Evolutionary conservation across 37 sponge, comb jelly and placozoan genomes (phyloP), one percentile per base, ranked within the genome.

Genomic region (Geodia barretti): DNA sequence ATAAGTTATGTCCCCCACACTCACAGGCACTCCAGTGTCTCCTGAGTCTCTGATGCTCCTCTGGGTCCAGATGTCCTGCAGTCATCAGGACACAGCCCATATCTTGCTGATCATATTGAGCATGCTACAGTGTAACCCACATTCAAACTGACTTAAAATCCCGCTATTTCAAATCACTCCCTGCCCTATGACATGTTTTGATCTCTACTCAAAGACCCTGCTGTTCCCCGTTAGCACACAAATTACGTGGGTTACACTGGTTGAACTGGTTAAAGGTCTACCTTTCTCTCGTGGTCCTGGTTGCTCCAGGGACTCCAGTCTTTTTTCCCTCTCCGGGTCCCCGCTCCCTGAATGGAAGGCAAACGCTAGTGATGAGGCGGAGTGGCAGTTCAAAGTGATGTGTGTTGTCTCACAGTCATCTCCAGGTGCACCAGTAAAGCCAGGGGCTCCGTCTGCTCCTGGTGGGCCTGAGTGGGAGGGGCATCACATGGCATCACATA

Each of bases 381-480:
- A n/a, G n/a, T n/a, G n/a, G n/a, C n/a, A n/a, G n/a, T n/a, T n/a
- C n/a, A n/a, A n/a, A n/a, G n/a, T n/a, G n/a, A n/a, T n/a, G n/a
- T n/a, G n/a, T 3, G 25, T 4, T 31, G 65, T 70, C 90, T 70
- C 69, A 89, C 90, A 65, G 91, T n/a, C 83, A 24, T 86, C 83
- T n/a, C 91, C 91, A 62, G 79, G 38, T 41, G 75, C 73, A 25
- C 91, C 91, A 32, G 91, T 78, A 41, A 78, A 64, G 11, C 90
- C 90, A 39, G 90, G 80, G 34, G 85, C 79, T 4, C 90, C 89
- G 78, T 83, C 83, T 41, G 68, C 28, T 17, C 89, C 89, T 33
- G 89, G 75, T 9, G 78, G 41, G 43, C 89, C 89, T 84, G 83
- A 38, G n/a, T 32, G 31, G 39, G 23, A 72, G 1, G n/a, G n/a